phyloP scores from a whole-genome alignment of 2,888 invertebrate species.

The Drosophila merina region DNA sequence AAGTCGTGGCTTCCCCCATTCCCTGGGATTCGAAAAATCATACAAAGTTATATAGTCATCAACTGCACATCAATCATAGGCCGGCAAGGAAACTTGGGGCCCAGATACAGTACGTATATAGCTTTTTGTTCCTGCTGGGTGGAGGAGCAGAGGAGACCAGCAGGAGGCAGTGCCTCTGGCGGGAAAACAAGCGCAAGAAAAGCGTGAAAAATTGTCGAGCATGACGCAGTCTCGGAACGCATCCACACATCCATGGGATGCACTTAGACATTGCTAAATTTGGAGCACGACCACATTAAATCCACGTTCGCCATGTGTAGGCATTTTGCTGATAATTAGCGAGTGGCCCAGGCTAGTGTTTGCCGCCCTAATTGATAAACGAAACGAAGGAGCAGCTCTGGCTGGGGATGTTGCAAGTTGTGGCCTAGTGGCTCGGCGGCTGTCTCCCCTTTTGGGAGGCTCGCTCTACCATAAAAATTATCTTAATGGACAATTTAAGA shows the following conservation, averaged over 20 bases:
- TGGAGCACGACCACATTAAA: conserved; percentile 52
- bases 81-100: conserved; percentile 47
- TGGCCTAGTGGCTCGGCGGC: conserved; percentile 13
- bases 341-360: conserved; percentile 31
- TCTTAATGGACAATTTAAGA: conserved; percentile 82
- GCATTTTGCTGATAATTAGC: conserved; percentile 77
- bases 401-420: conserved; percentile 18
- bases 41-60: conserved; percentile 81
- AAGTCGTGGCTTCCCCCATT: conserved; percentile 4
- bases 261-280: conserved; percentile 69
- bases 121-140: conserved; percentile 50
- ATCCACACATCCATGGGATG: conserved; percentile 53
- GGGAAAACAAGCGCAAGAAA: conserved; percentile 58
- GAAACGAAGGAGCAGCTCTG: conserved; percentile 51
- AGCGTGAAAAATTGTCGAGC: conserved; percentile 79
- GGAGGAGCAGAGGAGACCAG: conserved; percentile 14
- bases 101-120: conserved; percentile 22
- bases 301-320: conserved; percentile 55
- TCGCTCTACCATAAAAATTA: conserved; percentile 74
- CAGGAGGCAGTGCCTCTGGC: not conserved
- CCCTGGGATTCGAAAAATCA: conserved; percentile 61
- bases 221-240: conserved; percentile 65
- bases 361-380: conserved; percentile 76
- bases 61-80: conserved; percentile 81
- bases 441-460: conserved; percentile 18